Percentiles rank a stretch among this genome's conserved stretches.
Evolutionary conservation across 1,140 invertebrate species (phyloP).

Genomic region (Bilobella aurantiaca): DNA sequence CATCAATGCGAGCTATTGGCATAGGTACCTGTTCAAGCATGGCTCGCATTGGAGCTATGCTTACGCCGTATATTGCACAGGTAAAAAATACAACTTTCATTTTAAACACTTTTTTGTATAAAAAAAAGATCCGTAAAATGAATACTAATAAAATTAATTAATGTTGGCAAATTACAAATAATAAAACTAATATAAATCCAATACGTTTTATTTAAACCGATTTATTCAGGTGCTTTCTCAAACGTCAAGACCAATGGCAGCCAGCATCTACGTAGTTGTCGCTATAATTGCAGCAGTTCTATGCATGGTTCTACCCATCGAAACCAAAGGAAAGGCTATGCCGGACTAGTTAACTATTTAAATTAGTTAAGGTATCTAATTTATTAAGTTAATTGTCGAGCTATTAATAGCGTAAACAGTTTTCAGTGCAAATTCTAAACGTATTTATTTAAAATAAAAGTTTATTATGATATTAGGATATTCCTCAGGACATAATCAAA

Average conservation of each 20-base stretch:
- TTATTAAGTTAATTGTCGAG: too few species aligned
- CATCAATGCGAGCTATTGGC: slow-evolving; percentile 72
- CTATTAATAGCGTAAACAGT: too few species aligned
- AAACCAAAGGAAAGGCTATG: slow-evolving; percentile 1
- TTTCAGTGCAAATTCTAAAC: too few species aligned
- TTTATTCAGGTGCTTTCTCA: not conserved
- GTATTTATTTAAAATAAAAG: too few species aligned
- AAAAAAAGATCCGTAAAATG: not conserved
- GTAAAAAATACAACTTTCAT: slow-evolving; percentile 43
- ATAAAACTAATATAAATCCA: not conserved
- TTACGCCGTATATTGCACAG: slow-evolving; percentile 86
- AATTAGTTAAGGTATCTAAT: too few species aligned
- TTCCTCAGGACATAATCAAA: too few species aligned
- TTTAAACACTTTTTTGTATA: not conserved
- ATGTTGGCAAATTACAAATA: not conserved
- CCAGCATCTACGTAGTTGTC: not conserved
- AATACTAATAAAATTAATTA: not conserved
- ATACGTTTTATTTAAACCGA: not conserved
- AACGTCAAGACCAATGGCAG: not conserved
- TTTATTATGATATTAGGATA: too few species aligned
- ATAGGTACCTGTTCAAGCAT: slow-evolving; percentile 81
- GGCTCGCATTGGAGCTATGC: slow-evolving; percentile 80
- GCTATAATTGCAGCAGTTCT: not conserved
- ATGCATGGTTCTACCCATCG: not conserved
- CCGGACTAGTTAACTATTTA: too few species aligned